A percentile compares a stretch with the other conserved stretches of the same genome.
Evolutionary conservation across 2,113 vertebrate species (phyloP).

Genomic region (Lycaon pictus): DNA sequence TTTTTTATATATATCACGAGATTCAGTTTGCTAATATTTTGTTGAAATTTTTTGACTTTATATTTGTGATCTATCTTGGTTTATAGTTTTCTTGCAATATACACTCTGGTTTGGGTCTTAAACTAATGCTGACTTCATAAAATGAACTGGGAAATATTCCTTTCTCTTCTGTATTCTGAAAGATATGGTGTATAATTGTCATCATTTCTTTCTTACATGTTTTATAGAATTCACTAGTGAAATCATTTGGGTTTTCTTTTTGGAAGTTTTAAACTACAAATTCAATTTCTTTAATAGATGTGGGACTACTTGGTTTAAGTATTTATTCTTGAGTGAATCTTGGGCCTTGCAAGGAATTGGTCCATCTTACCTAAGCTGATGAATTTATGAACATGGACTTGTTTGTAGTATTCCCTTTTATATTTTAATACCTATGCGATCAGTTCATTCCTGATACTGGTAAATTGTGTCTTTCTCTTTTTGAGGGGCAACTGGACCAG

Average conservation of each 20-base stretch:
- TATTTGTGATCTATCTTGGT: neutral
- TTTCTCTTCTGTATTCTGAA: neutral
- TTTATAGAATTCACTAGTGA: neutral
- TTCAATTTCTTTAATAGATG: neutral
- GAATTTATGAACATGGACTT: neutral
- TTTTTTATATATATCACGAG: constrained; percentile 7
- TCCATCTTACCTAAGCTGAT: neutral
- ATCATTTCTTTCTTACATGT: neutral
- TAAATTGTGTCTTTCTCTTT: neutral
- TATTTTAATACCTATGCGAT: neutral
- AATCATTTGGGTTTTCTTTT: constrained; percentile 27
- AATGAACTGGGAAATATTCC: neutral
- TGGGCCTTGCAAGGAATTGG: neutral
- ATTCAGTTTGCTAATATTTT: neutral
- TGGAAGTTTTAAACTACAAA: neutral
- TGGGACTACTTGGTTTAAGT: neutral
- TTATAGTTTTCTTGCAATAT: neutral
- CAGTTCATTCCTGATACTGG: neutral
- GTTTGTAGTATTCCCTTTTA: neutral
- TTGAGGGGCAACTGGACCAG: neutral
- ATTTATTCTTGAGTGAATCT: neutral
- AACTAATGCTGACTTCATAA: neutral
- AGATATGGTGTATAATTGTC: neutral
- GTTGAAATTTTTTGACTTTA: neutral
- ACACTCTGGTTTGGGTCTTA: neutral